Percentiles rank a stretch among this genome's conserved stretches.
Evolutionary conservation across 2,113 vertebrate species (phyloP).

Genomic region (Trinectes maculatus): DNA sequence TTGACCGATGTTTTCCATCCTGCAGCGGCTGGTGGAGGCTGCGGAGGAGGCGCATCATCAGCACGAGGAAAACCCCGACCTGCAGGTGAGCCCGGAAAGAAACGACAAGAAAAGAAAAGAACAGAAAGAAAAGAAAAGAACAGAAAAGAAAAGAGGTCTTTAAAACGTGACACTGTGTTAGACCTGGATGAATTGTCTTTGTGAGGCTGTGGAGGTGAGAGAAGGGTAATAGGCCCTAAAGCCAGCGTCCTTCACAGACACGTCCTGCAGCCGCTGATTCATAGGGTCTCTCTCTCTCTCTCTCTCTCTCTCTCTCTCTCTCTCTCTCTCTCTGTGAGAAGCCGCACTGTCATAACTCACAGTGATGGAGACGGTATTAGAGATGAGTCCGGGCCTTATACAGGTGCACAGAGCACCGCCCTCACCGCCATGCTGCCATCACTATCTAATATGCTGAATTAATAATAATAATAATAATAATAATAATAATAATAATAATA

Average conservation of each 20-base stretch:
- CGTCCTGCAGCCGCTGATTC: conserved; percentile 57
- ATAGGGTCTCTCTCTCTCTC: conserved; percentile 40
- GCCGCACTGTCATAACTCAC: conserved; percentile 40
- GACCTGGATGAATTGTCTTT: conserved; percentile 23
- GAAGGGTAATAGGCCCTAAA: conserved; percentile 58
- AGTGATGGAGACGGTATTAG: too few species aligned
- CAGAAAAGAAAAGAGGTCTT: background rate
- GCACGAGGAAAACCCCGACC: conserved; percentile 94
- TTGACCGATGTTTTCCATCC: background rate
- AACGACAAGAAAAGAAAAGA: background rate
- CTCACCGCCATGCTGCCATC: too few species aligned
- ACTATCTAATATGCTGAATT: too few species aligned
- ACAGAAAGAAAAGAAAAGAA: background rate
- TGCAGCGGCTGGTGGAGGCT: conserved; percentile 94
- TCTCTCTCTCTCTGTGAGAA: too few species aligned
- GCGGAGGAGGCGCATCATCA: conserved; percentile 96
- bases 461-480: too few species aligned
- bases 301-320: too few species aligned
- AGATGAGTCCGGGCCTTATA: too few species aligned
- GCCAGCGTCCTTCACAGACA: conserved; percentile 60
- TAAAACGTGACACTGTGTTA: conserved; percentile 17
- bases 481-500: too few species aligned
- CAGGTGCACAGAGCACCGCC: too few species aligned
- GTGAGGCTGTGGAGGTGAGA: conserved; percentile 46
- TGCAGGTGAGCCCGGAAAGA: conserved; percentile 87